Evolutionary conservation across 2,113 vertebrate genomes (phyloP), one percentile per base, ranked within the genome.

Genomic region (Seriola quinqueradiata): DNA sequence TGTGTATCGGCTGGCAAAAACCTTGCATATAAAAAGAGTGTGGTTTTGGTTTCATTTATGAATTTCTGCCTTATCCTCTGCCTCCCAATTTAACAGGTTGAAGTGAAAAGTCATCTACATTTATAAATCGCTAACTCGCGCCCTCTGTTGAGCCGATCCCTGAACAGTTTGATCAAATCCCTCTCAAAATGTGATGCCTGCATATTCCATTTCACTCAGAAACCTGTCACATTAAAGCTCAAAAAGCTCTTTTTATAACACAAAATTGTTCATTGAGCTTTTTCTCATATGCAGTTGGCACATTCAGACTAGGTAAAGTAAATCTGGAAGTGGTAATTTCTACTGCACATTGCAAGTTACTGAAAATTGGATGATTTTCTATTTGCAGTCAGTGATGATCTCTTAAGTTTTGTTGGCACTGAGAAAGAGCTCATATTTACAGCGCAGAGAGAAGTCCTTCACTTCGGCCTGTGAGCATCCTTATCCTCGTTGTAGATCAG

Each of bases 381-480:
- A 44, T 80, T 73, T 72, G 17, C 59, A 42, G 59, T 77, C 34
- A 40, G 38, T 28, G 58, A 60, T 65, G 36, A 74, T 72, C 46
- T 16, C 13, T 76, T 13, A 8, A 14, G 25, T 36, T 50, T 59
- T 58, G 4, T 21, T 32, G 1, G n/a, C 34, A 4, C 38, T 58
- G 23, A 69, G 38, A 60, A 70, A 76, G n/a, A 16, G 46, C 48
- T 65, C 14, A 50, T 68, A 13, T 64, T 44, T 28, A 44, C 63
- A 48, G 32, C 48, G 21, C 72, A 36, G 48, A 87, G 36, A 63
- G 2, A 64, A 61, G 57, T 44, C 34, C 40, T 73, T 48, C 28
- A 38, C 58, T 42, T 23, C 10, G 32, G 48, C 58, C 48, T 58
- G n/a, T 17, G 21, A 80, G 23, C 50, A 38, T 54, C 36, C 40